Evolutionary conservation across 1,140 invertebrate species (phyloP).

Genomic region (Orius laevigatus): DNA sequence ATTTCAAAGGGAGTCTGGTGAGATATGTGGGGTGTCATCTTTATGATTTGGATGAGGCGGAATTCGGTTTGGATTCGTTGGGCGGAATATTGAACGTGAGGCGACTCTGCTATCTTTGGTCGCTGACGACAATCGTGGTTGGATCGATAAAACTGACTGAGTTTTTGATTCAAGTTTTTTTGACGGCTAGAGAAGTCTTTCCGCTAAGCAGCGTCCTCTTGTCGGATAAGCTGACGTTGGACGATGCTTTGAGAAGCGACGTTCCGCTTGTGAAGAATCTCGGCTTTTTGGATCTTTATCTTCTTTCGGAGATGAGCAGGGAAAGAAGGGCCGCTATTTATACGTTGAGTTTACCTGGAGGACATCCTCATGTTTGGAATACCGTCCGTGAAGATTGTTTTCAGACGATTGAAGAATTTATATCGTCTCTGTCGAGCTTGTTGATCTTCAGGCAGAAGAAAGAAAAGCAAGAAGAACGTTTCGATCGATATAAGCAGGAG

Average conservation of each 20-base stretch:
- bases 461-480: neutral
- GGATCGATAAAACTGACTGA: slow-evolving; percentile 49
- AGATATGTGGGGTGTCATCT: slow-evolving; percentile 27
- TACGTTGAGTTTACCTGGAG: slow-evolving; percentile 53
- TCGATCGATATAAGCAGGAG: neutral
- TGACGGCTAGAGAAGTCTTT: slow-evolving; percentile 17
- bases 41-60: slow-evolving; percentile 32
- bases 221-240: slow-evolving; percentile 26
- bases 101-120: slow-evolving; percentile 44
- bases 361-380: slow-evolving; percentile 66
- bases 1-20: slow-evolving; percentile 32
- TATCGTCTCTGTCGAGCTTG: slow-evolving; percentile 25
- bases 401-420: slow-evolving; percentile 39
- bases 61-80: slow-evolving; percentile 32
- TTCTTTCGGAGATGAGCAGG: slow-evolving; percentile 38
- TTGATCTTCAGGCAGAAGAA: neutral
- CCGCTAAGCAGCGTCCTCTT: slow-evolving; percentile 2
- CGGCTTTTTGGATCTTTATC: slow-evolving; percentile 47
- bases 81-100: slow-evolving; percentile 31
- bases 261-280: slow-evolving; percentile 49
- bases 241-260: slow-evolving; percentile 37
- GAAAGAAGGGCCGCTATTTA: slow-evolving; percentile 42
- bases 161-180: slow-evolving; percentile 45
- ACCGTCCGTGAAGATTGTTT: slow-evolving; percentile 41
- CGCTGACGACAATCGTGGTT: slow-evolving; percentile 46